phyloP scores from a whole-genome alignment of 2,888 invertebrate species.

The Hydropsyche betteni region DNA sequence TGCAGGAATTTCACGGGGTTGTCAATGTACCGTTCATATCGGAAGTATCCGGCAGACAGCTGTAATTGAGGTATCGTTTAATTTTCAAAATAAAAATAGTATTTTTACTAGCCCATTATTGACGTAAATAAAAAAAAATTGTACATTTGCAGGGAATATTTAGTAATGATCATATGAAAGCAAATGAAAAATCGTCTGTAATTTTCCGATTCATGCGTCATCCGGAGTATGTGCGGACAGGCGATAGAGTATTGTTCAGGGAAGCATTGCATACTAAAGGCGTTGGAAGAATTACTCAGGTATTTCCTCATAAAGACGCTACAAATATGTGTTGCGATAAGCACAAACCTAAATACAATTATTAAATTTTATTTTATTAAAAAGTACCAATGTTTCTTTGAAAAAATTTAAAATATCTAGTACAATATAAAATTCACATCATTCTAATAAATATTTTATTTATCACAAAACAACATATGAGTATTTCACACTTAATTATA shows the following conservation, averaged over 20 bases:
- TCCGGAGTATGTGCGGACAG: conserved; percentile 84
- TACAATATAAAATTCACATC: too few species aligned
- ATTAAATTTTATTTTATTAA: too few species aligned
- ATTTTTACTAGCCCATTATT: neutral
- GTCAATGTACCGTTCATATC: conserved; percentile 93
- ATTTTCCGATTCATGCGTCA: conserved; percentile 88
- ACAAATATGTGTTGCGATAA: conserved; percentile 3
- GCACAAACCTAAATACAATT: conserved; percentile 3
- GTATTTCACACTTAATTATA: too few species aligned
- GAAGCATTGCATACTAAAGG: conserved; percentile 84
- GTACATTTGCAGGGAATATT: conserved; percentile 65
- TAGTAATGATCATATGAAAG: conserved; percentile 72
- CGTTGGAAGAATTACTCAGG: conserved; percentile 83
- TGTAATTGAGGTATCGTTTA: conserved; percentile 73
- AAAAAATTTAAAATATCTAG: too few species aligned
- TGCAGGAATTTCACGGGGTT: conserved; percentile 83
- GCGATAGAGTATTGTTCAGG: conserved; percentile 82
- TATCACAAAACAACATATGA: too few species aligned
- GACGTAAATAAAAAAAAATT: neutral
- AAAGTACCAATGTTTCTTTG: too few species aligned
- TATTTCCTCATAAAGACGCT: conserved; percentile 67
- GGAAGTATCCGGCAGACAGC: conserved; percentile 96
- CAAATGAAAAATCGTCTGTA: conserved; percentile 87
- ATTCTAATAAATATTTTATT: too few species aligned
- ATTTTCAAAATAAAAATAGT: neutral